Evolutionary conservation across 2,888 invertebrate species (phyloP).

Genomic region (Ochropleura plecta): DNA sequence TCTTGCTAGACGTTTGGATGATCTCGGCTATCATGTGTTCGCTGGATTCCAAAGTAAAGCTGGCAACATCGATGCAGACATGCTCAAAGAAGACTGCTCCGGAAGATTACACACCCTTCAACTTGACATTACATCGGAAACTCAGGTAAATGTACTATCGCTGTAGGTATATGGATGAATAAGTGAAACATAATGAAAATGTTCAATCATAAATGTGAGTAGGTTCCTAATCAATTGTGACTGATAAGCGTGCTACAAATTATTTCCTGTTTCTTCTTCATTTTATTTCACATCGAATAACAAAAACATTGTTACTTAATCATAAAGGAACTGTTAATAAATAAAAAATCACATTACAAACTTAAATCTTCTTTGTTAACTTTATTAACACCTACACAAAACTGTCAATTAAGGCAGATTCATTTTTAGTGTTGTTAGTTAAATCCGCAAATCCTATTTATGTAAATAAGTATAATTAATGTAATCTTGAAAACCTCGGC

Average conservation of each 20-base stretch:
- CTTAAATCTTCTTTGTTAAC: not conserved
- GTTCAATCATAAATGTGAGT: not conserved
- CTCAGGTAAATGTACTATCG: constrained; percentile 84
- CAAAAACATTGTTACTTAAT: not conserved
- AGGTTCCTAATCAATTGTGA: constrained; percentile 9
- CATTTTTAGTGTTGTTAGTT: constrained; percentile 18
- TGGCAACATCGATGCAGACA: constrained; percentile 93
- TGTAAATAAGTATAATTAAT: constrained; percentile 27
- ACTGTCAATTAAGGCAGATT: constrained; percentile 14
- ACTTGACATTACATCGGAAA: constrained; percentile 95
- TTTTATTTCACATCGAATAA: not conserved
- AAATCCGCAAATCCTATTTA: constrained; percentile 16
- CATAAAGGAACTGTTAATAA: not conserved
- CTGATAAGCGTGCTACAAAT: not conserved
- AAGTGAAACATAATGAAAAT: not conserved
- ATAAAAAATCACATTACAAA: constrained; percentile 16
- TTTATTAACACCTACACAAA: constrained; percentile 4
- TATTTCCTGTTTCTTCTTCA: constrained; percentile 5
- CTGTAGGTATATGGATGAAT: not conserved
- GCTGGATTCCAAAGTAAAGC: constrained; percentile 94
- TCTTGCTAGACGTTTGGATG: constrained; percentile 95
- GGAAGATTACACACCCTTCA: constrained; percentile 93
- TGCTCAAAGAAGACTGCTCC: constrained; percentile 94
- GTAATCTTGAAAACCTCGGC: constrained; percentile 32
- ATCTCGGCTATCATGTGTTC: constrained; percentile 96